Percentiles rank a stretch among this genome's conserved stretches.
These are phyloP conservation scores for Rambutsinella grinnellia DNA, from an alignment of 2,888 invertebrate species.

Conservation along the genomic window DNA sequence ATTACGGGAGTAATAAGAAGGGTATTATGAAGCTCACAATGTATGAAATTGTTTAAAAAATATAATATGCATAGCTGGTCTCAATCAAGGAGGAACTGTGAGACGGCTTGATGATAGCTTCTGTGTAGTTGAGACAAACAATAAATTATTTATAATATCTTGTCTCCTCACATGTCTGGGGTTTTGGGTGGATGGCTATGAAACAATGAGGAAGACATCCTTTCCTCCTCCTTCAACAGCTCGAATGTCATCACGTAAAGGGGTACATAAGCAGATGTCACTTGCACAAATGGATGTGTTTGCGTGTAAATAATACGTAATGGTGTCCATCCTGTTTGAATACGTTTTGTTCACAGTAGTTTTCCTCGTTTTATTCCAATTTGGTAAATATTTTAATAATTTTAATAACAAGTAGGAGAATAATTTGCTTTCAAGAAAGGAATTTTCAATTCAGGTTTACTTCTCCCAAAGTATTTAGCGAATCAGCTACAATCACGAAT, in stretches of 20 bases:
- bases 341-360: too few species aligned
- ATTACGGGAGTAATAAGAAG: neutral
- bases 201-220: slow-evolving; percentile 39
- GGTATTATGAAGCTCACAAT: neutral
- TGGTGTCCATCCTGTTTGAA: too few species aligned
- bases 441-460: neutral
- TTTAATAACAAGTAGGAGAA: too few species aligned
- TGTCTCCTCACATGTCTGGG: slow-evolving; percentile 5
- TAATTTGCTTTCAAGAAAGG: too few species aligned
- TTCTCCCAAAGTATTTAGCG: neutral
- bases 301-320: too few species aligned
- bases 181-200: neutral
- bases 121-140: slow-evolving; percentile 35
- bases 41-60: neutral
- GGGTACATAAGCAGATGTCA: slow-evolving; percentile 32
- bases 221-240: slow-evolving; percentile 1
- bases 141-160: slow-evolving; percentile 33
- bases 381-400: too few species aligned
- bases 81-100: neutral
- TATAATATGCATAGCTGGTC: neutral
- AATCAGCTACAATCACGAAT: slow-evolving; percentile 43
- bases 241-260: slow-evolving; percentile 30
- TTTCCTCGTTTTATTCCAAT: too few species aligned
- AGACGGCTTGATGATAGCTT: slow-evolving; percentile 53
- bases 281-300: neutral